Evolutionary conservation across 2,797 vertebrate genomes (phyloP), one percentile per base, ranked within the genome.

Genomic region (Acipenser transmontanus): DNA sequence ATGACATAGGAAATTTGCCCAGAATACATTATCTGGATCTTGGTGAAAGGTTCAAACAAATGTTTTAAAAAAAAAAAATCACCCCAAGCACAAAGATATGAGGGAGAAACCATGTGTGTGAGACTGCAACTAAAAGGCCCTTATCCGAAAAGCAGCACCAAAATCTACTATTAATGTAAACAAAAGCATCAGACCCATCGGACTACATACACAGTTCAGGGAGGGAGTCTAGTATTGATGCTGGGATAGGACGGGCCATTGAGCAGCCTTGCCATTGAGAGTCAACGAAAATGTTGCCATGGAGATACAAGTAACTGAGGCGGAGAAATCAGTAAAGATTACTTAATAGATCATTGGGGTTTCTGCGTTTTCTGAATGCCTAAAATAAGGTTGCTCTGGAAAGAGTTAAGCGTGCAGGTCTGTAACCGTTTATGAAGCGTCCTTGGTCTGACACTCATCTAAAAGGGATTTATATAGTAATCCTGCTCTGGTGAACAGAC

Each of bases 391-490:
- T 34, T 34, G 34, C 34, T 34, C 34, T 34, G 34, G 34, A 34
- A 34, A 34, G 8, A 12, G 17, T 13, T 6, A 48, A 13, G 64
- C 20, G 47, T 8, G 34, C 34, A 34, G 34, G 34, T 49, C 34
- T 20, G 65, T 17, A 66, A 59, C 59, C 10, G 17, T 90, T 91
- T 91, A 90, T 88, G 87, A 85, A 85, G 86, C 88, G 86, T 90
- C 87, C 88, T 90, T 90, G 89, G 87, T 88, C 84, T 88, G 89
- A 91, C 89, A 84, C 85, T 91, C 34, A 34, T 3, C 4, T 88
- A 87, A 89, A 88, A 88, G 84, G 85, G 88, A 89, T 92, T 91
- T 91, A 90, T 89, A 90, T 88, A 90, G 87, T 89, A 90, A 89
- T 91, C 88, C 85, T 86, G 87, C 88, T 86, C 85, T 88, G 84